Conservation (phyloP, 2,113 vertebrate genomes). For the Ochotona curzoniae region DNA sequence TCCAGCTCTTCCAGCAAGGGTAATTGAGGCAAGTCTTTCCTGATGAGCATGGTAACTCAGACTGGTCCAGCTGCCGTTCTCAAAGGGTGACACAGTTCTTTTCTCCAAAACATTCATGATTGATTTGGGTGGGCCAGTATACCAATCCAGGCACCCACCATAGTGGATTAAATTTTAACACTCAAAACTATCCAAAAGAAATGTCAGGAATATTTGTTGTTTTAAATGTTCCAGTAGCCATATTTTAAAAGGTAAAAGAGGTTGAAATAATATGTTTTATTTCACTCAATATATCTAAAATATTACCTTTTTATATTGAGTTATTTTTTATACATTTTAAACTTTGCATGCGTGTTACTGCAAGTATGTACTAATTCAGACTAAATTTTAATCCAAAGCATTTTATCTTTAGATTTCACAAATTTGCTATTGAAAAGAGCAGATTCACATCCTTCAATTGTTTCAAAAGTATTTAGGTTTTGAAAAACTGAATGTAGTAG, state of each 20-base stretch:
- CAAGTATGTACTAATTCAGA: background rate
- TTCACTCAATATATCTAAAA: constrained; percentile 6
- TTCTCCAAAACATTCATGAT: background rate
- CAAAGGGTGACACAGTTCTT: constrained; percentile 35
- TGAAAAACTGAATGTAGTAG: background rate
- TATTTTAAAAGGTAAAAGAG: background rate
- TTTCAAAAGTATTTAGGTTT: constrained; percentile 26
- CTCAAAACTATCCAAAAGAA: background rate
- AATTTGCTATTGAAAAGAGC: constrained; percentile 2
- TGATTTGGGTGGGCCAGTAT: background rate
- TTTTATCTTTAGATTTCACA: constrained; percentile 2
- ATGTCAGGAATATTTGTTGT: background rate
- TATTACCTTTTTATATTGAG: background rate
- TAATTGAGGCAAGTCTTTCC: constrained; percentile 5
- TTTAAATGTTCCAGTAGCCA: background rate
- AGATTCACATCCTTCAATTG: background rate
- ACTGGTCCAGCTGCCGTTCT: background rate
- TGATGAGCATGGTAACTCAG: constrained; percentile 31
- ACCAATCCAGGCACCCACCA: background rate
- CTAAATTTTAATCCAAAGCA: constrained; percentile 26
- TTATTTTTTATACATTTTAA: constrained; percentile 32
- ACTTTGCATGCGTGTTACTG: background rate
- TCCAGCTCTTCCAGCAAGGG: background rate
- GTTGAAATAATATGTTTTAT: background rate
- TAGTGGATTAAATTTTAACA: background rate